phyloP scores from a whole-genome alignment of 2,797 vertebrate species.

The Hafferia zeledoni region DNA sequence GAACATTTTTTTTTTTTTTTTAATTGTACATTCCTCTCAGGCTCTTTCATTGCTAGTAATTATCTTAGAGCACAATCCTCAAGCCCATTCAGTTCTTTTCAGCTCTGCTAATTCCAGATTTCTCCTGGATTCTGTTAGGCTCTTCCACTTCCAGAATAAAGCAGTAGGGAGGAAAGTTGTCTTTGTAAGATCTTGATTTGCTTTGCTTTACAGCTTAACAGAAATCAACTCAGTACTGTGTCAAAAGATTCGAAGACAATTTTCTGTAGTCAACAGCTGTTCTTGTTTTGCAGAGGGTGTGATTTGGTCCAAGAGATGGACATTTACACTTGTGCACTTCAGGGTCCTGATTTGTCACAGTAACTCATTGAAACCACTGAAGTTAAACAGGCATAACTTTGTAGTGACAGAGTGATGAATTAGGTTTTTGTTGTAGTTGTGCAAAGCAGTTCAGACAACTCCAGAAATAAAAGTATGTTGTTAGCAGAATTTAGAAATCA shows the following conservation, averaged over 20 bases:
- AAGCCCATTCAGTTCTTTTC: not conserved
- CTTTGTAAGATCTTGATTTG: not conserved
- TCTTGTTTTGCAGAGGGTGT: not conserved
- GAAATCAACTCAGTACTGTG: not conserved
- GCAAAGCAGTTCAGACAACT: not conserved
- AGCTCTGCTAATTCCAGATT: not conserved
- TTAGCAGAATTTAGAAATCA: not conserved
- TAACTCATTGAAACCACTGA: not conserved
- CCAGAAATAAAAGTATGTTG: not conserved
- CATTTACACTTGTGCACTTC: not conserved
- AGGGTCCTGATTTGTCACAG: not conserved
- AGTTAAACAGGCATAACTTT: not conserved
- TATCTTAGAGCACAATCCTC: not conserved
- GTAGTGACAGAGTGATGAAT: not conserved
- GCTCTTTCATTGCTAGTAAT: not conserved
- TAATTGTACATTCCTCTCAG: not conserved
- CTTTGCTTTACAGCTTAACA: not conserved
- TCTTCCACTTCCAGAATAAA: not conserved
- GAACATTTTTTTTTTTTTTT: not conserved
- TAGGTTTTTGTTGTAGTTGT: not conserved
- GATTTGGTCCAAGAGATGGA: not conserved
- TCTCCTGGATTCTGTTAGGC: not conserved
- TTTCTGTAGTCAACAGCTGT: not conserved
- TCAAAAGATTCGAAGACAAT: not conserved
- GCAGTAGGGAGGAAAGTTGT: not conserved